A percentile compares a stretch with the other conserved stretches of the same genome.
phyloP scores from a whole-genome alignment of 1,140 invertebrate species.

The Bombyx mandarina region DNA sequence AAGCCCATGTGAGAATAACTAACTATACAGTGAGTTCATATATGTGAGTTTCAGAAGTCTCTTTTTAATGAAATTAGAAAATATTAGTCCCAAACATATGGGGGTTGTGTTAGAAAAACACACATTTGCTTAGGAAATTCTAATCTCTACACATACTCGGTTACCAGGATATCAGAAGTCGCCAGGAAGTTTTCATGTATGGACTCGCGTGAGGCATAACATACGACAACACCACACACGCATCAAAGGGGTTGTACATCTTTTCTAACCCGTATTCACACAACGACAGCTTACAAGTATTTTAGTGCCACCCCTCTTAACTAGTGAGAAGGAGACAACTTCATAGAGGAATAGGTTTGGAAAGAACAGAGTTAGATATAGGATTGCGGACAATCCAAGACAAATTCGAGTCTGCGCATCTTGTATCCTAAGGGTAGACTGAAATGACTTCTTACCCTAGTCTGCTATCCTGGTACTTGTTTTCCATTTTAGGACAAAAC shows the following conservation, averaged over 20 bases:
- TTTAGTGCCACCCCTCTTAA: constrained; percentile 38
- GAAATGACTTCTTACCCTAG: constrained; percentile 27
- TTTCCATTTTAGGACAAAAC: constrained; percentile 72
- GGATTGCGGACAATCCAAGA: constrained; percentile 36
- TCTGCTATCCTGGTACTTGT: constrained; percentile 60
- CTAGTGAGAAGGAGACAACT: constrained; percentile 39
- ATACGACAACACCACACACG: constrained; percentile 32
- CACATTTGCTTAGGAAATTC: constrained; percentile 66
- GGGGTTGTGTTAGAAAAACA: constrained; percentile 43
- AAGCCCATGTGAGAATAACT: constrained; percentile 18
- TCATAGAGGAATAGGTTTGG: constrained; percentile 23
- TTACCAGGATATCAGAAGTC: constrained; percentile 48
- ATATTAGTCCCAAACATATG: no score
- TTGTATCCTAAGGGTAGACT: constrained; percentile 54
- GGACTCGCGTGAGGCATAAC: constrained; percentile 43
- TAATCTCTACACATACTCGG: constrained; percentile 69
- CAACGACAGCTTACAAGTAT: constrained; percentile 22
- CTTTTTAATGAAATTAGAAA: no score
- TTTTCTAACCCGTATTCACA: constrained; percentile 47
- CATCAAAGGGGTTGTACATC: constrained; percentile 54
- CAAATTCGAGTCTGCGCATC: constrained; percentile 62
- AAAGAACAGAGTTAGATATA: constrained; percentile 46
- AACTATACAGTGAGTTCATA: no score
- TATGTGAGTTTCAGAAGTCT: no score
- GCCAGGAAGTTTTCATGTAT: constrained; percentile 51